Evolutionary conservation across 1,140 invertebrate genomes (phyloP).

Genomic region (Periplaneta americana): DNA sequence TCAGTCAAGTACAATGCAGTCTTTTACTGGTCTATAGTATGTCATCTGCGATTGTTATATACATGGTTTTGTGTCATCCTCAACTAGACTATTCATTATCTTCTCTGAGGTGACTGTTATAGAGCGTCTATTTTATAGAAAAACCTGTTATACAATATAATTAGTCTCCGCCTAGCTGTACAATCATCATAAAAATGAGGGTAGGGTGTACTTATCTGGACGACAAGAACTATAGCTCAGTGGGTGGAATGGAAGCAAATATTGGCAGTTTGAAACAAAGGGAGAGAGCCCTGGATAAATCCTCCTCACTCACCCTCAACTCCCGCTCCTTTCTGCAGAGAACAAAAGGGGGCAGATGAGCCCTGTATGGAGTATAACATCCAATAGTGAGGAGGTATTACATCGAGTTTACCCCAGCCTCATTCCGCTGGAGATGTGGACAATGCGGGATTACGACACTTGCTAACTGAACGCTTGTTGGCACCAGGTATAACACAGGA

Average conservation of each 20-base stretch:
- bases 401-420: not conserved
- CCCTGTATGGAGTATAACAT: not conserved
- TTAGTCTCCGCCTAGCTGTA: too few relatives aligned
- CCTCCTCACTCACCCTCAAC: not conserved
- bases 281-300: not conserved
- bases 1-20: too few relatives aligned
- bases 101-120: too few relatives aligned
- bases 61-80: too few relatives aligned
- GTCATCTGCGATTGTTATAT: too few relatives aligned
- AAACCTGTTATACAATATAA: too few relatives aligned
- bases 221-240: not conserved
- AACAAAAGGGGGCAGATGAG: not conserved
- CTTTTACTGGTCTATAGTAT: too few relatives aligned
- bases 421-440: not conserved
- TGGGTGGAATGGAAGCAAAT: not conserved
- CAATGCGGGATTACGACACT: not conserved
- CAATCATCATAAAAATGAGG: not conserved
- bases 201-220: not conserved
- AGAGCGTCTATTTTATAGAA: too few relatives aligned
- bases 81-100: too few relatives aligned
- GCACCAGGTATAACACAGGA: too few relatives aligned
- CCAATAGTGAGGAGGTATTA: not conserved
- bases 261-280: not conserved
- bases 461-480: too few relatives aligned
- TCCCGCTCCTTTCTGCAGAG: not conserved